These are phyloP conservation scores for Rhorus exstirpatorius DNA, from an alignment of 2,888 invertebrate genomes.

Conservation along the genomic window DNA sequence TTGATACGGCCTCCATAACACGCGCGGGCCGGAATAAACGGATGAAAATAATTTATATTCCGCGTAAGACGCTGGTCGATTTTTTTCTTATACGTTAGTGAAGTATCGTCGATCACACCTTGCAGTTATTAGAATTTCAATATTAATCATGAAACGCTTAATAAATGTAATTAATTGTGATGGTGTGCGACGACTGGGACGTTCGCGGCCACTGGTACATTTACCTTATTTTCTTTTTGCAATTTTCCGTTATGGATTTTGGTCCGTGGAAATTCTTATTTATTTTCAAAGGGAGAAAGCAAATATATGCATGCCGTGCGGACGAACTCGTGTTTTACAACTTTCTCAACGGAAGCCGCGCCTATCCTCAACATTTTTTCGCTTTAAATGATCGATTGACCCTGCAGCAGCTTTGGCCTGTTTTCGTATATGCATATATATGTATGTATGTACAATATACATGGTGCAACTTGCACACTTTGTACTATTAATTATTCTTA, in stretches of 20 bases:
- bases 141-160: too few relatives aligned
- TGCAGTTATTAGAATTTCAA: too few relatives aligned
- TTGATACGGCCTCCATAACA: too few relatives aligned
- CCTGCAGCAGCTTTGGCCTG: slow-evolving; percentile 51
- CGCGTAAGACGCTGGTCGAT: too few relatives aligned
- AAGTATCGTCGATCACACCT: too few relatives aligned
- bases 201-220: neutral
- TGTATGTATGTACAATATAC: slow-evolving; percentile 9
- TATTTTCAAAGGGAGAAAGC: slow-evolving; percentile 67
- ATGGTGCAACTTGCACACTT: slow-evolving; percentile 19
- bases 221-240: neutral
- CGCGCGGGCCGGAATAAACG: too few relatives aligned
- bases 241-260: neutral
- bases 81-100: too few relatives aligned
- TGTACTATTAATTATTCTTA: slow-evolving; percentile 17
- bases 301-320: slow-evolving; percentile 49
- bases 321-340: slow-evolving; percentile 70
- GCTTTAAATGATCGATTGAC: slow-evolving; percentile 68
- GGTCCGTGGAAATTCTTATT: slow-evolving; percentile 21
- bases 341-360: slow-evolving; percentile 76
- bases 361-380: slow-evolving; percentile 66
- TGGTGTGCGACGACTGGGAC: too few relatives aligned
- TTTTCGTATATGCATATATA: slow-evolving; percentile 29
- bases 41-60: too few relatives aligned
- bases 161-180: too few relatives aligned